phyloP scores from a whole-genome alignment of 53 echinoderm and acorn worm species.

The Henricia sp. region DNA sequence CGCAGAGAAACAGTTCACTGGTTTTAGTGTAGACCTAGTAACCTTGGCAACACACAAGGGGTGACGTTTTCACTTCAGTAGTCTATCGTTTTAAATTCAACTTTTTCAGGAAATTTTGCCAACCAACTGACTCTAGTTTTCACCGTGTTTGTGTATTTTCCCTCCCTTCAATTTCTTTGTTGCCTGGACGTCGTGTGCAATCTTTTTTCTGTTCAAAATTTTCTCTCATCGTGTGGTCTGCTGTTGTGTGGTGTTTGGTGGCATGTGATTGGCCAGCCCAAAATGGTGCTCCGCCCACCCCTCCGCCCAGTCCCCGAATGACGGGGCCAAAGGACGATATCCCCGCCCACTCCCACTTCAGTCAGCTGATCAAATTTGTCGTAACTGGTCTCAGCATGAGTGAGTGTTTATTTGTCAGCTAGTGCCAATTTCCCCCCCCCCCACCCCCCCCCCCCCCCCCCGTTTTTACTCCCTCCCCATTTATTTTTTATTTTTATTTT shows the following conservation, averaged over 20 bases:
- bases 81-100: too few species aligned
- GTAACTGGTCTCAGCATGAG: slow-evolving; percentile 47
- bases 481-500: neutral
- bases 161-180: neutral
- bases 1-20: too few species aligned
- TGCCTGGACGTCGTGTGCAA: slow-evolving; percentile 3
- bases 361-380: slow-evolving; percentile 56
- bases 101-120: neutral
- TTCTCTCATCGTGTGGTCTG: slow-evolving; percentile 27
- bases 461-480: neutral
- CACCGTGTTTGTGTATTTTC: slow-evolving; percentile 11
- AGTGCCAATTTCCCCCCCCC: too few species aligned
- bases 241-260: slow-evolving; percentile 34
- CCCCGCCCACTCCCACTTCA: slow-evolving; percentile 42
- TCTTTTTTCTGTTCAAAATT: neutral
- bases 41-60: too few species aligned
- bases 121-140: neutral
- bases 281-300: slow-evolving; percentile 37
- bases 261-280: slow-evolving; percentile 39
- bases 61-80: too few species aligned
- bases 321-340: slow-evolving; percentile 4
- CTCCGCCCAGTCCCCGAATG: slow-evolving; percentile 37
- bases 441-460: too few species aligned
- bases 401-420: slow-evolving; percentile 24
- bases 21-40: too few species aligned